phyloP scores from a whole-genome alignment of 2,113 vertebrate species.

The Clupea harengus region DNA sequence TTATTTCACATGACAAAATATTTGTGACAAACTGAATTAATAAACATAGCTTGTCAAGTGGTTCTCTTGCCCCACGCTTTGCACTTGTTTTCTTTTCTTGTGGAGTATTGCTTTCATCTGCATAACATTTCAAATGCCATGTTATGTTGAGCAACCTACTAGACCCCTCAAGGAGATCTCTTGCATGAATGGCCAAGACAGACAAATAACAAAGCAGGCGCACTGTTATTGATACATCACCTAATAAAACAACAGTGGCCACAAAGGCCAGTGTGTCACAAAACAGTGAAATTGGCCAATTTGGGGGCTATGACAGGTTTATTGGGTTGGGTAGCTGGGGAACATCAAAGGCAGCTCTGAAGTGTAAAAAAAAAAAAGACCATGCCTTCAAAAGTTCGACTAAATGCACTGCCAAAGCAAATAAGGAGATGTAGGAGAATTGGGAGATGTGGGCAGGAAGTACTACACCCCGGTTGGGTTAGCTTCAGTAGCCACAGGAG shows the following conservation, averaged over 20 bases:
- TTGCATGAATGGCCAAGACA: background rate
- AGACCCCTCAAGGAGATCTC: background rate
- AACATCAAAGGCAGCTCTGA: conserved; percentile 40
- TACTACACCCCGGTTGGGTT: background rate
- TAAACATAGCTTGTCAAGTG: background rate
- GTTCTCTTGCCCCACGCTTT: background rate
- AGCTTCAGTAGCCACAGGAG: background rate
- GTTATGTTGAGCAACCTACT: background rate
- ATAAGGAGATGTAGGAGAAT: background rate
- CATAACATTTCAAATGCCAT: background rate
- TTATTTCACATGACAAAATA: background rate
- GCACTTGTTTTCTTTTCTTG: background rate
- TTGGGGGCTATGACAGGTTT: background rate
- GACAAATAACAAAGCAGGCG: background rate
- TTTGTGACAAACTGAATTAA: background rate
- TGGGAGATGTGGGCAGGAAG: background rate
- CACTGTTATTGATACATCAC: background rate
- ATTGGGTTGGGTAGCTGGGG: background rate
- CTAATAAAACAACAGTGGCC: background rate
- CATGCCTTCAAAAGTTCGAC: conserved; percentile 3
- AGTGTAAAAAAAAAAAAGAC: conserved; percentile 3
- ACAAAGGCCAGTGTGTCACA: background rate
- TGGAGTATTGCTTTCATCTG: background rate
- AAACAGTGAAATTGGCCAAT: conserved; percentile 22
- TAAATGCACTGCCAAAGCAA: conserved; percentile 1